Evolutionary conservation across 1,140 invertebrate genomes (phyloP).

Genomic region (Drosophila chauvacae): DNA sequence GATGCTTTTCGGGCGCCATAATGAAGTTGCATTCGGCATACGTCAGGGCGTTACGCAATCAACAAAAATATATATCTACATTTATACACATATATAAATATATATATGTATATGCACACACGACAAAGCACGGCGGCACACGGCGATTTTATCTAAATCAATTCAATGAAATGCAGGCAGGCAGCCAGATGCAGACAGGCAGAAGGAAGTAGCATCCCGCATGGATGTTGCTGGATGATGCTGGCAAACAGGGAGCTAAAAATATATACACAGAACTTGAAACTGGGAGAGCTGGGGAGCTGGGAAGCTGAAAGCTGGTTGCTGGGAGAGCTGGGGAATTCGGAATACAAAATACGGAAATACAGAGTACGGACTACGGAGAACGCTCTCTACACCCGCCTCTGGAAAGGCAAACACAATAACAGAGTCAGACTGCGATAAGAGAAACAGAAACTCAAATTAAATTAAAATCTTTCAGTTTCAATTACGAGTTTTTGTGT

Average conservation of each 20-base stretch:
- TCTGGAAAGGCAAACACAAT: slow-evolving; percentile 38
- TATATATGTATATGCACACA: not conserved
- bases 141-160: slow-evolving; percentile 77
- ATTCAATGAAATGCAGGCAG: slow-evolving; percentile 69
- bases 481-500: slow-evolving; percentile 82
- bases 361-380: not conserved
- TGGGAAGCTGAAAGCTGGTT: slow-evolving; percentile 1
- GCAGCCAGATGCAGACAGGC: slow-evolving; percentile 29
- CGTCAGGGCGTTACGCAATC: slow-evolving; percentile 65
- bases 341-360: slow-evolving; percentile 15
- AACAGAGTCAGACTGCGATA: slow-evolving; percentile 65
- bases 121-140: slow-evolving; percentile 21
- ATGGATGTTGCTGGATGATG: slow-evolving; percentile 36
- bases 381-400: not conserved
- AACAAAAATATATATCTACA: slow-evolving; percentile 56
- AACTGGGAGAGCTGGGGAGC: slow-evolving; percentile 2
- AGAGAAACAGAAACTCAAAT: slow-evolving; percentile 82
- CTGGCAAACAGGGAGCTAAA: slow-evolving; percentile 43
- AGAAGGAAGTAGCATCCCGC: slow-evolving; percentile 46
- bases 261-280: slow-evolving; percentile 47
- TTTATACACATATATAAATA: not conserved
- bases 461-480: slow-evolving; percentile 83
- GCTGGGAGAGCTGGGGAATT: slow-evolving; percentile 13
- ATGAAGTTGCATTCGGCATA: slow-evolving; percentile 55
- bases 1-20: slow-evolving; percentile 37